These are phyloP conservation scores for Mus spretus DNA, from an alignment of 2,797 vertebrate genomes.

Conservation along the genomic window DNA sequence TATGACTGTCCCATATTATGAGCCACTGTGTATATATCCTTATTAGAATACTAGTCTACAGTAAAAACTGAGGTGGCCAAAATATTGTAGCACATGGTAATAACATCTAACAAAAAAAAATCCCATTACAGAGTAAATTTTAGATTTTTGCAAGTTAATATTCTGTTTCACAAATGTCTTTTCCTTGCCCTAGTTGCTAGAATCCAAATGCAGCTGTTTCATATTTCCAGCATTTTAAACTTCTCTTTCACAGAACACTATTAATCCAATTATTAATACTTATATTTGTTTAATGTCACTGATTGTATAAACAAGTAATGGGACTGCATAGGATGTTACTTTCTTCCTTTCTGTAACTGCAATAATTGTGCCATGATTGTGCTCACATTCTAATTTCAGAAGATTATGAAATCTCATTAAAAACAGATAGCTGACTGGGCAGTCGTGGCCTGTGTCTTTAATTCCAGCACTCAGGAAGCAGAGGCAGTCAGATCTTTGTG, in stretches of 20 bases:
- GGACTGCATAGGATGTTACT: conserved; percentile 4
- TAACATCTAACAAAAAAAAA: not conserved
- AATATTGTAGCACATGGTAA: not conserved
- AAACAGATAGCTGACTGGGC: not conserved
- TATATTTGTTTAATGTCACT: conserved; percentile 25
- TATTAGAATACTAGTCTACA: not conserved
- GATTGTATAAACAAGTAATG: conserved; percentile 49
- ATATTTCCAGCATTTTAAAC: conserved; percentile 33
- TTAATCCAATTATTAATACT: conserved; percentile 69
- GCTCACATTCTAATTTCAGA: not conserved
- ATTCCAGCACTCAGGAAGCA: not conserved
- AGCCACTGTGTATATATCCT: not conserved
- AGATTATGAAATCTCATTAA: not conserved
- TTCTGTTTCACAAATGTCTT: not conserved
- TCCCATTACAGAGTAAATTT: not conserved
- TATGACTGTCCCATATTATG: not conserved
- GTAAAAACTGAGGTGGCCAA: not conserved
- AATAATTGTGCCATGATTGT: not conserved
- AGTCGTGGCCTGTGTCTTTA: not conserved
- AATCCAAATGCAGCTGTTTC: conserved; percentile 39
- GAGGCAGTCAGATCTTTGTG: not conserved
- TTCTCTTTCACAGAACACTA: conserved; percentile 46
- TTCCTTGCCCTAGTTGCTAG: conserved; percentile 49
- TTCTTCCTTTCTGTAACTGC: not conserved
- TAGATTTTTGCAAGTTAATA: not conserved